Base-by-base conservation (phyloP, 2,888 invertebrate genomes). In the Dynastes hyllus region DNA sequence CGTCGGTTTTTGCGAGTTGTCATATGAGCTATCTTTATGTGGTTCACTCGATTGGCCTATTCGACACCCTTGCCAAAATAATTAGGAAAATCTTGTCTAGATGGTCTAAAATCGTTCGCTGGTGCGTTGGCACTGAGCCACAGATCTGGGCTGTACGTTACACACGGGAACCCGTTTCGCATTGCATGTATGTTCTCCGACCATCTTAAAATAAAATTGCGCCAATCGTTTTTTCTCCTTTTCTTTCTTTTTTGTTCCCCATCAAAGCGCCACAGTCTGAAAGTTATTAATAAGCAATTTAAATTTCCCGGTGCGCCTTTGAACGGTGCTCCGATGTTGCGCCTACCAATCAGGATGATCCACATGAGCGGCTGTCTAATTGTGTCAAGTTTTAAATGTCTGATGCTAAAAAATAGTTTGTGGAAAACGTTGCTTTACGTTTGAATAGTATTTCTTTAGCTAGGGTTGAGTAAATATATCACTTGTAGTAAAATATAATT, bases 51-150 rank as follows among this genome's bases (percentile, higher is more conserved):
- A 84, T 83, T 84, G 82, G 82, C 81, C 82, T 79, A 81, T 81
- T 76, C 78, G 90, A 90, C 90, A 90, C 91, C 91, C 91, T 92
- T 94, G 93, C 93, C 93, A 93, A 94, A 94, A 93, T 93, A 93
- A 93, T 93, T 93, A 93, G 92, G 92, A 93, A 92, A 93, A 92
- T 92, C 92, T 91, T 79, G 83, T 79, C 78, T 78, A 79, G 81
- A 80, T 79, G 82, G 81, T 82, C 85, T 85, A 85, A 85, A 85
- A 83, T 78, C 83, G 84, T 84, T 80, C 84, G 84, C 85, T 84
- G 80, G 81, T 75, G 79, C 78, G 77, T 83, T 84, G 85, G 84
- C 84, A 84, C 73, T 65, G 58, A 79, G 84, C 85, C 84, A 73
- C 73, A 83, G 78, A 80, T 82, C 84, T 83, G 83, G 85, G 85